Evolutionary conservation across 2,888 invertebrate genomes (phyloP).

Genomic region (Cetonia aurata): DNA sequence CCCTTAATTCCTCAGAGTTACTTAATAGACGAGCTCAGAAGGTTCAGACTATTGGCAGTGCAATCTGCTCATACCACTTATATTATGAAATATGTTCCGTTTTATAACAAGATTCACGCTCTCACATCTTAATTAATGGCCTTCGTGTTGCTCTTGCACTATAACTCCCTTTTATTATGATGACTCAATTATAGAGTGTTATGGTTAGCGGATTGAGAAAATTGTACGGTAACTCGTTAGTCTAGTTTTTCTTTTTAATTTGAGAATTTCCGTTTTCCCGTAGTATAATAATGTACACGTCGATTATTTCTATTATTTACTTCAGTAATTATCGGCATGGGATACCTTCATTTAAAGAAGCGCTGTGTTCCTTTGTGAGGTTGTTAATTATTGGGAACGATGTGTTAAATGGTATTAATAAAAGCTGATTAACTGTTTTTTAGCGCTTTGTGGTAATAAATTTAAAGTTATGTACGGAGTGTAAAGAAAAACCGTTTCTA

Average conservation of each 20-base stretch:
- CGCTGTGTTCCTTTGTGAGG: conserved; percentile 23
- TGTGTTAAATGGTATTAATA: conserved; percentile 22
- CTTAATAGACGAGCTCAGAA: not conserved
- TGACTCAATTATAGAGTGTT: conserved; percentile 11
- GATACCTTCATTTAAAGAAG: not conserved
- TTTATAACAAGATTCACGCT: conserved; percentile 11
- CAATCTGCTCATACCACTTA: conserved; percentile 28
- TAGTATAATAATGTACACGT: conserved; percentile 5
- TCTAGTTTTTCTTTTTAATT: not conserved
- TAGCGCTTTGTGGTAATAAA: not conserved
- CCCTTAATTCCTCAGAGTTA: conserved; percentile 1
- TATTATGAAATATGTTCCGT: conserved; percentile 13
- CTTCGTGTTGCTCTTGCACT: conserved; percentile 6
- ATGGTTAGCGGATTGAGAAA: conserved; percentile 2
- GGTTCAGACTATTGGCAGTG: not conserved
- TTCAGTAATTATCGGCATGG: not conserved
- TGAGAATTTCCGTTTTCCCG: conserved; percentile 6
- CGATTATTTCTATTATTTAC: conserved; percentile 3
- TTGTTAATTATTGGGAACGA: conserved; percentile 13
- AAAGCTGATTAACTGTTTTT: not conserved
- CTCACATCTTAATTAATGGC: conserved; percentile 7
- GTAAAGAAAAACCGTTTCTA: not conserved
- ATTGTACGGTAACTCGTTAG: conserved; percentile 3
- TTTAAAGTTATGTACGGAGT: not conserved
- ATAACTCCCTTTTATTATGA: conserved; percentile 4